Evolutionary conservation across 1,140 invertebrate species (phyloP).

Genomic region (Metaphire vulgaris): DNA sequence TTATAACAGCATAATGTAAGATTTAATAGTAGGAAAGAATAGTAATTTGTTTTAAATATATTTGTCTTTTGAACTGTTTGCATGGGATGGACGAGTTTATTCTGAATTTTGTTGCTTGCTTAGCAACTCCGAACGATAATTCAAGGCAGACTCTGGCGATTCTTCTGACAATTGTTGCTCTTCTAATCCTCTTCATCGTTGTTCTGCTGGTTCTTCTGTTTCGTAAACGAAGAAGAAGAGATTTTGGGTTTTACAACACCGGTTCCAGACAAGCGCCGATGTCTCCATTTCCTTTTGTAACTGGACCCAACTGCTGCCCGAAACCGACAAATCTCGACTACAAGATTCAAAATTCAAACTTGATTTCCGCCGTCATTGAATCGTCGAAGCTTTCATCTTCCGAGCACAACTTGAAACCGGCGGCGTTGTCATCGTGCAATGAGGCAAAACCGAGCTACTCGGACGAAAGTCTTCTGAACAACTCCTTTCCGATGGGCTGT

Average conservation of each 20-base stretch:
- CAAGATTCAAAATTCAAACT: background rate
- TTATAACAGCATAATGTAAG: too few relatives aligned
- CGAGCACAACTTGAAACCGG: background rate
- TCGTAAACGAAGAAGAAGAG: background rate
- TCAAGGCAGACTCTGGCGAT: too few relatives aligned
- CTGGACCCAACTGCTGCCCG: background rate
- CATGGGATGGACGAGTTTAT: too few relatives aligned
- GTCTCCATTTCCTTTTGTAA: background rate
- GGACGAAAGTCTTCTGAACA: background rate
- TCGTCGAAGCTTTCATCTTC: background rate
- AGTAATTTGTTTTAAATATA: too few relatives aligned
- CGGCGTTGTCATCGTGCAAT: background rate
- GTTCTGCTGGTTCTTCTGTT: background rate
- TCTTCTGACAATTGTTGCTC: background rate
- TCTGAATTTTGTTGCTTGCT: too few relatives aligned
- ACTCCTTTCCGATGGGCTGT: background rate
- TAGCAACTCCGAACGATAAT: too few relatives aligned
- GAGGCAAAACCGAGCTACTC: background rate
- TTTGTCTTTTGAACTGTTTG: too few relatives aligned
- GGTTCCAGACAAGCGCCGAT: background rate
- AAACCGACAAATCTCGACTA: background rate
- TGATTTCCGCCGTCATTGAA: background rate
- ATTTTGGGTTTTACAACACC: background rate
- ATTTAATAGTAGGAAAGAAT: too few relatives aligned
- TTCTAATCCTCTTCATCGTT: background rate